Percentiles rank a stretch among this genome's conserved stretches.
These are phyloP conservation scores for Ptychoptera contaminata DNA, from an alignment of 2,888 invertebrate genomes.

Conservation along the genomic window DNA sequence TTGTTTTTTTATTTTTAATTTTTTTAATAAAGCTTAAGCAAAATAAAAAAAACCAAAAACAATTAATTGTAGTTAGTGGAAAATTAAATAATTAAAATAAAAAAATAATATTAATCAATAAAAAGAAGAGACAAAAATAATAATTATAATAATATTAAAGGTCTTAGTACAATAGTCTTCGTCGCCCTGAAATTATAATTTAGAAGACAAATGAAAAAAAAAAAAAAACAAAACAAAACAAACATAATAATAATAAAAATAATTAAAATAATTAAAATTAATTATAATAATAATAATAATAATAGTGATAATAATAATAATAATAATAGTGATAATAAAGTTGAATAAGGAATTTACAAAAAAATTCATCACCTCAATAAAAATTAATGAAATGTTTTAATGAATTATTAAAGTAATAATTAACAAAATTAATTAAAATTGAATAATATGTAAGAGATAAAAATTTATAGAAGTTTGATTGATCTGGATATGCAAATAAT, in stretches of 20 bases:
- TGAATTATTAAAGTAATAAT: too few species aligned
- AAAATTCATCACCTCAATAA: too few species aligned
- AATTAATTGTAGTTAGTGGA: slow-evolving; percentile 5
- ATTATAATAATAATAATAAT: background rate
- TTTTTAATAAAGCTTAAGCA: too few species aligned
- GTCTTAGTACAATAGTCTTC: slow-evolving; percentile 43
- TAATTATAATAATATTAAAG: slow-evolving; percentile 11
- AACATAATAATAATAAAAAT: background rate
- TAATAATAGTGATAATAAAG: too few species aligned
- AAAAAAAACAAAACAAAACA: slow-evolving; percentile 2
- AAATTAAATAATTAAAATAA: slow-evolving; percentile 3
- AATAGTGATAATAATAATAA: background rate
- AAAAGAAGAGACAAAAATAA: slow-evolving; percentile 6
- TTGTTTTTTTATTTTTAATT: too few species aligned
- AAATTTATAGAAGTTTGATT: too few species aligned
- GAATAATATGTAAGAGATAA: too few species aligned
- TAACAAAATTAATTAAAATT: too few species aligned
- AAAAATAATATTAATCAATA: background rate
- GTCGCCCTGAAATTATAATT: slow-evolving; percentile 45
- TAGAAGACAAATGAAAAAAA: slow-evolving; percentile 22
- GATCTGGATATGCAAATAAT: background rate
- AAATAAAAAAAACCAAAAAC: too few species aligned
- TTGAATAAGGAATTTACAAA: too few species aligned
- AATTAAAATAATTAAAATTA: background rate
- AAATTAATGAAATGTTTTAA: too few species aligned